Conservation (phyloP, 2,888 invertebrate genomes). For the Galeruca laticollis region DNA sequence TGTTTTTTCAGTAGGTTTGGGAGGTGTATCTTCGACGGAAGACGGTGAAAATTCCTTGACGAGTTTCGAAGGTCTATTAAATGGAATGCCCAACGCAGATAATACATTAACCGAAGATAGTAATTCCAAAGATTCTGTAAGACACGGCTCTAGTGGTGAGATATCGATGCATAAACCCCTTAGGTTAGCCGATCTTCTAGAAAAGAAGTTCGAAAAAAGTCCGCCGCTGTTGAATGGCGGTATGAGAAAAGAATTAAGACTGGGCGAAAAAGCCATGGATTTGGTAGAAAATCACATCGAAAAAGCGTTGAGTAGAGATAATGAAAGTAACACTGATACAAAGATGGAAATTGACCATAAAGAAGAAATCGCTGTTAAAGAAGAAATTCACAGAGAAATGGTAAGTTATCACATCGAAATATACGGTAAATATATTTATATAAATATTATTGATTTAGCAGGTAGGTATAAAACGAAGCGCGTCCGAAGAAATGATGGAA, state of each 20-base stretch:
- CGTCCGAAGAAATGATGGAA: conserved; percentile 65
- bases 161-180: conserved; percentile 72
- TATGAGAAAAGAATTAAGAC: conserved; percentile 69
- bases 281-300: conserved; percentile 73
- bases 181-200: conserved; percentile 86
- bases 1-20: conserved; percentile 62
- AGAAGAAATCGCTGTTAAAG: conserved; percentile 42
- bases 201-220: conserved; percentile 78
- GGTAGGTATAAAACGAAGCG: conserved; percentile 61
- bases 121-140: conserved; percentile 67
- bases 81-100: conserved; percentile 71
- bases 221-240: conserved; percentile 71
- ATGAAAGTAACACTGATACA: conserved; percentile 51
- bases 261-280: conserved; percentile 71
- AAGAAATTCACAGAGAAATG: conserved; percentile 46
- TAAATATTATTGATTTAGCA: not conserved
- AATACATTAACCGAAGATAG: conserved; percentile 70
- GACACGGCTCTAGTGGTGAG: conserved; percentile 52
- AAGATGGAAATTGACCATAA: conserved; percentile 28
- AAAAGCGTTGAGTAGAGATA: conserved; percentile 65
- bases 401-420: conserved; percentile 57
- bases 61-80: conserved; percentile 74
- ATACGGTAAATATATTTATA: conserved; percentile 5
- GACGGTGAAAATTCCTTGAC: conserved; percentile 73
- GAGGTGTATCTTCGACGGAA: conserved; percentile 68